Evolutionary conservation across 1,140 invertebrate genomes (phyloP).

Genomic region (Lucilia sericata): DNA sequence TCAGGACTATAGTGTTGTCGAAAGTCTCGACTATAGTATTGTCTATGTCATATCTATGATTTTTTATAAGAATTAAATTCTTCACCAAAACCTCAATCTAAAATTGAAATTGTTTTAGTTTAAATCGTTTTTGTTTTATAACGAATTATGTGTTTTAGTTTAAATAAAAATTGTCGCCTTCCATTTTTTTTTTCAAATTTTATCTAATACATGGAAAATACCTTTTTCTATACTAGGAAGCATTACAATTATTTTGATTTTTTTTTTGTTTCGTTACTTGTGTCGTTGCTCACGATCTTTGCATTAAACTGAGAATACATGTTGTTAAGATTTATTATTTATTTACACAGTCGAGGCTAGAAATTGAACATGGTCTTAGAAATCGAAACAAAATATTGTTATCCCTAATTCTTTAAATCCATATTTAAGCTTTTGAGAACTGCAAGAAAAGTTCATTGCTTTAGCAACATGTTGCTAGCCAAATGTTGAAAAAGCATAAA

Average conservation of each 20-base stretch:
- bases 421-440: too few species aligned
- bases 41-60: too few species aligned
- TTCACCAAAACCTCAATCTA: too few species aligned
- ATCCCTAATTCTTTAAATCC: too few species aligned
- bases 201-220: neutral
- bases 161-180: constrained; percentile 1
- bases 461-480: too few species aligned
- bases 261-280: neutral
- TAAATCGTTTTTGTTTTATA: neutral
- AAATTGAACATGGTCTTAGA: neutral
- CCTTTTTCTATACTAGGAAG: neutral
- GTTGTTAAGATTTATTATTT: neutral
- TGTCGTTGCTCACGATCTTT: neutral
- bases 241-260: neutral
- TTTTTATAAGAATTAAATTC: too few species aligned
- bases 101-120: neutral
- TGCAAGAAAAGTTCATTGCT: too few species aligned
- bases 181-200: neutral
- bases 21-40: too few species aligned
- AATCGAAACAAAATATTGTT: too few species aligned
- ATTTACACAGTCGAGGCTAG: neutral
- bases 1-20: too few species aligned
- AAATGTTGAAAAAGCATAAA: too few species aligned
- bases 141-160: too few species aligned
- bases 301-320: neutral